Conservation (phyloP, 2,797 vertebrate genomes). For the Pseudomugil gertrudae region DNA sequence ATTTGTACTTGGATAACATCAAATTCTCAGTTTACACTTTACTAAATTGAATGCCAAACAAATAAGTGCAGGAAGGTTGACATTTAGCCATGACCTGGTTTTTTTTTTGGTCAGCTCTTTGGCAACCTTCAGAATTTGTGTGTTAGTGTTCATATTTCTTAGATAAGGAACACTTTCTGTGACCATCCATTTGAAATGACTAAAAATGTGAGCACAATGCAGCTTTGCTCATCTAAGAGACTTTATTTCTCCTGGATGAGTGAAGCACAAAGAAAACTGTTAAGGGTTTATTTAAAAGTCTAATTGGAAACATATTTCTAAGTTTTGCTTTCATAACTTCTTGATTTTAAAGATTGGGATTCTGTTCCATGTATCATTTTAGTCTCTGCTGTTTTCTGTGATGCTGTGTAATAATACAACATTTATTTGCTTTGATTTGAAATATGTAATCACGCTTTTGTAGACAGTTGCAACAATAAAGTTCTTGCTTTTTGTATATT, state of each 20-base stretch:
- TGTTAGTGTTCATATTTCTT: neutral
- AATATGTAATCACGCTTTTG: constrained; percentile 6
- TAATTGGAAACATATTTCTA: neutral
- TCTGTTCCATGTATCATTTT: neutral
- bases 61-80: neutral
- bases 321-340: neutral
- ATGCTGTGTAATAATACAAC: neutral
- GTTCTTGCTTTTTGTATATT: neutral
- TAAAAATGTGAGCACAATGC: no score
- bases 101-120: no score
- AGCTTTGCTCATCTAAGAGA: no score
- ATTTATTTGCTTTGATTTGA: neutral
- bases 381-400: neutral
- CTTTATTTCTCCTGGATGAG: no score
- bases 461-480: neutral
- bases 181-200: neutral
- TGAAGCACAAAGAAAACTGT: no score
- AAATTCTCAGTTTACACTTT: neutral
- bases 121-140: no score
- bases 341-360: neutral
- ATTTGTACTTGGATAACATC: neutral
- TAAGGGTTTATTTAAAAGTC: neutral
- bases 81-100: no score
- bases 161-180: neutral
- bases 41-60: neutral